These are phyloP conservation scores for Anagyrus pseudococci DNA, from an alignment of 2,888 invertebrate species.

Conservation along the genomic window DNA sequence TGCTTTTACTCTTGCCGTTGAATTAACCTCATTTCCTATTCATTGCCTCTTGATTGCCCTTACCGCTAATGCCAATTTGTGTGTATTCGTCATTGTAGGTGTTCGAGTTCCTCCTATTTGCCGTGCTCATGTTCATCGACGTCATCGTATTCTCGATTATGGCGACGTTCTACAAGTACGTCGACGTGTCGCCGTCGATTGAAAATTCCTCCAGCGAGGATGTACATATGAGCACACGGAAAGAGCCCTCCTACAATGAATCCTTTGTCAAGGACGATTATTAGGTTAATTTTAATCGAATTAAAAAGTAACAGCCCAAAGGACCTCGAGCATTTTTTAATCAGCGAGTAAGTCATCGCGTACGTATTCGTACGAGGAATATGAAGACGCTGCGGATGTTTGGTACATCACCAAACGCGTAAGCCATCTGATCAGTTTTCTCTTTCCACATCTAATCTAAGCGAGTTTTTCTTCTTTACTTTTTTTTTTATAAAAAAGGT, in stretches of 20 bases:
- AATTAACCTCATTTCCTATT: neutral
- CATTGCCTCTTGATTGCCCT: too few species aligned
- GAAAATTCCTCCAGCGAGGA: conserved; percentile 22
- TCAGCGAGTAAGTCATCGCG: neutral
- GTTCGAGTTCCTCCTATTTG: conserved; percentile 86
- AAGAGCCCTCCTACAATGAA: neutral
- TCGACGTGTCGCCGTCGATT: conserved; percentile 53
- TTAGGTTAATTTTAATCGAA: neutral
- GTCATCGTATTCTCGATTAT: conserved; percentile 83
- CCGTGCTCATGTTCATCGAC: conserved; percentile 82
- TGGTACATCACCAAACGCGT: too few species aligned
- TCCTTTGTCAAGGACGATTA: conserved; percentile 9
- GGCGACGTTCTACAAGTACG: conserved; percentile 81
- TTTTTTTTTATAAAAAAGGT: too few species aligned
- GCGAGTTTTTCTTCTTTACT: too few species aligned
- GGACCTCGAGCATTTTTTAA: neutral
- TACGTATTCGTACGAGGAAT: too few species aligned
- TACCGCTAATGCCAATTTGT: too few species aligned
- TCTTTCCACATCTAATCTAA: too few species aligned
- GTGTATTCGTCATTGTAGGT: conserved; percentile 74
- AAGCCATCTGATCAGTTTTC: too few species aligned
- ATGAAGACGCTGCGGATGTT: too few species aligned
- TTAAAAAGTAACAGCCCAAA: neutral
- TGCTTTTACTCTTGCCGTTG: neutral
- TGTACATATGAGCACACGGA: conserved; percentile 11